Evolutionary conservation across 1,140 invertebrate genomes (phyloP).

Genomic region (Ips nitidus): DNA sequence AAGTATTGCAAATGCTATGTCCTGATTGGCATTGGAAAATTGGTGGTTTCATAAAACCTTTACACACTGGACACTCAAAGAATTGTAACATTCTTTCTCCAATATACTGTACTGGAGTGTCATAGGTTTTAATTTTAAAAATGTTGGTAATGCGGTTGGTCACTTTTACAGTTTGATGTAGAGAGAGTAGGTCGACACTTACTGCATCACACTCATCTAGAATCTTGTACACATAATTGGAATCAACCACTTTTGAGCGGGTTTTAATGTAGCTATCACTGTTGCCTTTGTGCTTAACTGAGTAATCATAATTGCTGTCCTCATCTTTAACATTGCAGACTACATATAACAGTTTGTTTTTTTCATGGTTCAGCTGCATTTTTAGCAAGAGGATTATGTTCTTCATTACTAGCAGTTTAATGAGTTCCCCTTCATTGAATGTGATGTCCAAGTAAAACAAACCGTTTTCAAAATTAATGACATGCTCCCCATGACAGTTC

Average conservation of each 20-base stretch:
- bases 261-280: constrained; percentile 40
- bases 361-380: constrained; percentile 31
- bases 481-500: constrained; percentile 39
- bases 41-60: constrained; percentile 75
- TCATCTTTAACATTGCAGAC: constrained; percentile 39
- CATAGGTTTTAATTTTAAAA: constrained; percentile 38
- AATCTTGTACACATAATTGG: constrained; percentile 34
- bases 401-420: constrained; percentile 34
- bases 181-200: constrained; percentile 38
- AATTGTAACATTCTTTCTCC: constrained; percentile 41
- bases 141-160: constrained; percentile 37
- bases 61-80: constrained; percentile 71
- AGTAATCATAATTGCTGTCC: constrained; percentile 37
- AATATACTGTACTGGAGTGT: constrained; percentile 27
- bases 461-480: constrained; percentile 37
- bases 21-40: constrained; percentile 76
- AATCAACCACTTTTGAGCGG: constrained; percentile 36
- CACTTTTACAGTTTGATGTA: constrained; percentile 36
- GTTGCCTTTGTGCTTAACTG: constrained; percentile 40
- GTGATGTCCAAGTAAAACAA: constrained; percentile 37
- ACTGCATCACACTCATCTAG: constrained; percentile 36
- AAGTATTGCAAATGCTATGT: constrained; percentile 74
- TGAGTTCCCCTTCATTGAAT: constrained; percentile 28
- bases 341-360: constrained; percentile 37
- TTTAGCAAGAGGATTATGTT: constrained; percentile 34